Percentiles rank a stretch among this genome's conserved stretches.
Evolutionary conservation across 2,113 vertebrate genomes (phyloP).

Genomic region (Petroica traversi): DNA sequence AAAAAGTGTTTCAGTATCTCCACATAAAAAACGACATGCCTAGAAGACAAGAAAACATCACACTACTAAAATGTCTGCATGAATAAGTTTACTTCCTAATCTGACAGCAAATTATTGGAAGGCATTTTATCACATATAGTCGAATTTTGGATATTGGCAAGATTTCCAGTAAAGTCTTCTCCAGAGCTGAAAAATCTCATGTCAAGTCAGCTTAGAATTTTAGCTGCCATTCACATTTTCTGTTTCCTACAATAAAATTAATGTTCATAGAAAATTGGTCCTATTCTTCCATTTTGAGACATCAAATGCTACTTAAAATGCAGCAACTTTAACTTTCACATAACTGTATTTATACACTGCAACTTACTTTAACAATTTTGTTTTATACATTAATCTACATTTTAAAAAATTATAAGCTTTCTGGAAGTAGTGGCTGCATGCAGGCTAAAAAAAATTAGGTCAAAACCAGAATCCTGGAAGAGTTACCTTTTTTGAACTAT

Average conservation of each 20-base stretch:
- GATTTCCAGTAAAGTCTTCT: not conserved
- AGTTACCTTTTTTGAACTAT: not conserved
- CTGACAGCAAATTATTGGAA: not conserved
- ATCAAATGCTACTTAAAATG: not conserved
- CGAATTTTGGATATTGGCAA: not conserved
- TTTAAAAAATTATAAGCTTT: not conserved
- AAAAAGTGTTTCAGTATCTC: not conserved
- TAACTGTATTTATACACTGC: not conserved
- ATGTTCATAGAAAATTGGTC: not conserved
- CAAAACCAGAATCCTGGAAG: not conserved
- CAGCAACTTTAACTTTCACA: not conserved
- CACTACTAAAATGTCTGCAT: not conserved
- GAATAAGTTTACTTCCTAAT: not conserved
- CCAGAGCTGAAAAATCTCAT: not conserved
- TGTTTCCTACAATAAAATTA: not conserved
- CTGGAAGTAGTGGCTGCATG: not conserved
- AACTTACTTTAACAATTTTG: not conserved
- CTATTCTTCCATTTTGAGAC: not conserved
- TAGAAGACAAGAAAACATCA: not conserved
- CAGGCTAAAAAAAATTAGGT: not conserved
- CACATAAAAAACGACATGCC: not conserved
- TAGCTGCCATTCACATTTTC: not conserved
- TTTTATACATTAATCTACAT: not conserved
- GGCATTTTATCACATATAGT: not conserved
- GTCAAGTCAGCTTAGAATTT: not conserved